phyloP scores from a whole-genome alignment of 2,113 vertebrate genomes.

The Argyrosomus japonicus region DNA sequence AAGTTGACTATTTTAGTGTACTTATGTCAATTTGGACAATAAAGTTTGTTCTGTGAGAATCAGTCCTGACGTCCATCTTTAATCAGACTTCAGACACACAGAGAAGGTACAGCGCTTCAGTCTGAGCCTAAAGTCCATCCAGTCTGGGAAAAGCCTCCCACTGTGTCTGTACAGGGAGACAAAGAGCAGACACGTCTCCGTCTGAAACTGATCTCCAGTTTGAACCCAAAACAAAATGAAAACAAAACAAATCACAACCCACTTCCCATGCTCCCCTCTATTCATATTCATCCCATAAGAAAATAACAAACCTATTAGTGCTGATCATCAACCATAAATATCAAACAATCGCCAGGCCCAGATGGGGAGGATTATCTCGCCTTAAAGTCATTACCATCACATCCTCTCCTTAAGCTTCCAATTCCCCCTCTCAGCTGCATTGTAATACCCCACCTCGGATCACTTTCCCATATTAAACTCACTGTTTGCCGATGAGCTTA shows the following conservation, averaged over 20 bases:
- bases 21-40: too few species aligned
- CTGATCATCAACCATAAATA: constrained; percentile 89
- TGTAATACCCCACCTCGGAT: constrained; percentile 86
- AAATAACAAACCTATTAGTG: constrained; percentile 85
- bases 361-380: constrained; percentile 91
- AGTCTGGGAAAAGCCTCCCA: constrained; percentile 19
- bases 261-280: constrained; percentile 77
- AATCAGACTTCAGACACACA: constrained; percentile 30
- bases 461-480: constrained; percentile 88
- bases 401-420: constrained; percentile 91
- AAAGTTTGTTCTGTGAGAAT: constrained; percentile 40
- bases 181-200: constrained; percentile 35
- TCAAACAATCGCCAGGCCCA: constrained; percentile 86
- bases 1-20: too few species aligned
- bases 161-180: constrained; percentile 11
- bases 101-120: constrained; percentile 10
- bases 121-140: background rate
- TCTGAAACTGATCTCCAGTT: constrained; percentile 75
- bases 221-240: constrained; percentile 81
- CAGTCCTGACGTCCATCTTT: background rate
- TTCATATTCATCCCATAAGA: constrained; percentile 76
- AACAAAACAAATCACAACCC: constrained; percentile 81
- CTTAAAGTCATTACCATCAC: constrained; percentile 91
- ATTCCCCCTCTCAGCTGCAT: constrained; percentile 84
- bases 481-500: constrained; percentile 86